A percentile compares a stretch with the other conserved stretches of the same genome.
Evolutionary conservation across 2,888 invertebrate species (phyloP).

Genomic region (Cordilura impudica): DNA sequence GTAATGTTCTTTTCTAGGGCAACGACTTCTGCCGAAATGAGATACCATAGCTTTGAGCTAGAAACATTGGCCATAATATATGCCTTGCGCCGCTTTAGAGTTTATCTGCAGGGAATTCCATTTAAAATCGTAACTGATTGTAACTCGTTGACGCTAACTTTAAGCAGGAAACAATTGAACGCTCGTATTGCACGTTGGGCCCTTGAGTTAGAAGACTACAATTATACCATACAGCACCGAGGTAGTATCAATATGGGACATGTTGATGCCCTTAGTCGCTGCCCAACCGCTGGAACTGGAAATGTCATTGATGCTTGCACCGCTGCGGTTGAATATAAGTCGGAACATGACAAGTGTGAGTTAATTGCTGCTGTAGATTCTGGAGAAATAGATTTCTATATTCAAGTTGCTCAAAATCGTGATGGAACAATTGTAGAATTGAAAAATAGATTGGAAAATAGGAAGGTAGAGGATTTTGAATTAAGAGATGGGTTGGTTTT

Average conservation of each 20-base stretch:
- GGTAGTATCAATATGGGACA: background rate
- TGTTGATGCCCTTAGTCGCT: no score
- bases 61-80: constrained; percentile 68
- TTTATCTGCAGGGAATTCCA: constrained; percentile 31
- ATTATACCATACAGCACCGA: constrained; percentile 31
- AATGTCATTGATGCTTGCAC: constrained; percentile 14
- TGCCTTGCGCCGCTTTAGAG: constrained; percentile 62
- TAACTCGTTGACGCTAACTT: no score
- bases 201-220: constrained; percentile 37
- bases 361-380: constrained; percentile 7
- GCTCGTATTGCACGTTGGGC: constrained; percentile 13
- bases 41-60: constrained; percentile 69
- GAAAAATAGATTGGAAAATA: background rate
- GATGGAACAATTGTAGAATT: background rate
- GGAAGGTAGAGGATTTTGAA: background rate
- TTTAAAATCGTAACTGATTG: constrained; percentile 69
- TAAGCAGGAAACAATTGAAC: no score
- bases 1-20: no score
- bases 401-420: constrained; percentile 35
- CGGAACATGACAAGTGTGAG: background rate
- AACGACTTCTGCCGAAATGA: constrained; percentile 63
- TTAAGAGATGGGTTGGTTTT: background rate
- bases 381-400: constrained; percentile 20
- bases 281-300: no score
- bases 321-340: background rate